These are phyloP conservation scores for Aromia moschata DNA, from an alignment of 2,888 invertebrate genomes.

Conservation along the genomic window DNA sequence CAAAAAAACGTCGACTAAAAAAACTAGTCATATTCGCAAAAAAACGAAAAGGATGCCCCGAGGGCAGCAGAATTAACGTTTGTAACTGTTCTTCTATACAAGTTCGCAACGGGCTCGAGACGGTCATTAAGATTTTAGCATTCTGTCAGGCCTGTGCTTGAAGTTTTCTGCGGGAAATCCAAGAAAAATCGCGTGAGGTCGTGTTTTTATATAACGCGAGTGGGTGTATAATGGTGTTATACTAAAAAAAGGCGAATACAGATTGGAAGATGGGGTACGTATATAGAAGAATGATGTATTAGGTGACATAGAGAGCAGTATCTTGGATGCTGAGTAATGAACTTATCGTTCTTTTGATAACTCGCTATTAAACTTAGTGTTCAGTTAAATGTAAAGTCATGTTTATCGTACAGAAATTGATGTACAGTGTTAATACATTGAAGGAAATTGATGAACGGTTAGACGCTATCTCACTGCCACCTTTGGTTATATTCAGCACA, in stretches of 20 bases:
- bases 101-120: constrained; percentile 25
- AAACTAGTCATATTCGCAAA: constrained; percentile 18
- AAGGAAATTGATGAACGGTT: no score
- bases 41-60: constrained; percentile 10
- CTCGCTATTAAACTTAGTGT: no score
- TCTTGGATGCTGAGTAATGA: no score
- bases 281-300: no score
- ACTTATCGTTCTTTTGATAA: no score
- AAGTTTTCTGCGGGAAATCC: background rate
- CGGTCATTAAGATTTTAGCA: constrained; percentile 23
- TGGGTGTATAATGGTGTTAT: background rate
- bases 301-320: no score
- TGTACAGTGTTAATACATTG: no score
- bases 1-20: background rate
- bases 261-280: constrained; percentile 2
- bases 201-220: background rate
- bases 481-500: no score
- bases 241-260: background rate
- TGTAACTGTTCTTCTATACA: constrained; percentile 37
- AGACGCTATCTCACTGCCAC: no score
- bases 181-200: background rate
- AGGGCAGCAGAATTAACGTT: constrained; percentile 9
- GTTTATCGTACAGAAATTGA: no score
- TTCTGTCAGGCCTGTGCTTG: constrained; percentile 13
- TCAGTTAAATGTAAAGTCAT: no score